Evolutionary conservation across 2,888 invertebrate species (phyloP), one percentile per base, ranked within the genome.

Genomic region (Ornithoptera priamus): DNA sequence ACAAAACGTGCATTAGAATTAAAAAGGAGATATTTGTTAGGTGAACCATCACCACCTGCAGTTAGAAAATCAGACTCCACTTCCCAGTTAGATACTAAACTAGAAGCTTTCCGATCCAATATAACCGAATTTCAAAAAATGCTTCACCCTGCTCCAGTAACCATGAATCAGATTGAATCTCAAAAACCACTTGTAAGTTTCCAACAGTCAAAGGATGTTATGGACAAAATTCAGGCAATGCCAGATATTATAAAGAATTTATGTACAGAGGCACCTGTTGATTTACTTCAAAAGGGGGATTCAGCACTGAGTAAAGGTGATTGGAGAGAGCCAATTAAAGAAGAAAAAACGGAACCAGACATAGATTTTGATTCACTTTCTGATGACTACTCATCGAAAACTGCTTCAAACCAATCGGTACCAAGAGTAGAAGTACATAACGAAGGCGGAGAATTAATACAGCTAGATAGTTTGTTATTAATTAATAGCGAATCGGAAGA

Each of bases 121-220:
- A 98, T 98, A 72, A 96, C 97, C 0, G 97, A 97, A 81, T 96
- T 97, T 80, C 98, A 98, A 80, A 97, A 97, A 81, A 89, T 97
- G 75, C 85, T 97, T 58, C 96, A 97, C 84, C 97, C 97, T 0
- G 96, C 97, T 0, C 93, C 95, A 0, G 94, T 94, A 65, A 77
- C 81, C 3, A 24, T 72, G 0, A 65, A 77, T 1, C 76, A 79
- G 4, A 65, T 56, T 2, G 77, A 75, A 18, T 75, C 81, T 0
- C 82, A 77, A 53, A 83, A 80, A 65, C 85, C 87, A 0, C 62
- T 83, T 5, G 80, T 87, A 36, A 82, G 85, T 5, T 87, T 88
- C 75, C 85, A 85, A 66, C 57, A 85, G 67, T 73, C 90, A 75
- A 81, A 93, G 79, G 81, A 93, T 78, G 80, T 18, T 36, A 59